These are phyloP conservation scores for Heptranchias perlo DNA, from an alignment of 2,113 vertebrate species.

Conservation along the genomic window DNA sequence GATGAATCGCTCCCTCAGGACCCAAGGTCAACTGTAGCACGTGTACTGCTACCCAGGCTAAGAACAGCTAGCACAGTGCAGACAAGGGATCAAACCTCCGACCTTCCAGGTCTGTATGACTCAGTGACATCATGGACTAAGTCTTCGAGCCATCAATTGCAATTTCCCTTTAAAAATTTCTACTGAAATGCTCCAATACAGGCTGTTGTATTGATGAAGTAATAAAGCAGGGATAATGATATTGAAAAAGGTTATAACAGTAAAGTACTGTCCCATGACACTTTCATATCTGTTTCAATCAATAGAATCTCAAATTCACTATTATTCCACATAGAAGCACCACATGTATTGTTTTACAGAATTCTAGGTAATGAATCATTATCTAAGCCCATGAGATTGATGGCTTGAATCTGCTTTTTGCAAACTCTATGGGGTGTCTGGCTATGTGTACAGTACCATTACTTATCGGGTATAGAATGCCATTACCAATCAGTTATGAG, in stretches of 20 bases:
- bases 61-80: neutral
- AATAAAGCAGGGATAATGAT: constrained; percentile 15
- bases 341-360: constrained; percentile 11
- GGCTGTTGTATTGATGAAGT: constrained; percentile 2
- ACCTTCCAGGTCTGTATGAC: neutral
- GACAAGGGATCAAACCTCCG: neutral
- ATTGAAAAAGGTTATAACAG: neutral
- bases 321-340: constrained; percentile 20
- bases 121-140: neutral
- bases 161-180: neutral
- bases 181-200: neutral
- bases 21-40: neutral
- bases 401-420: neutral
- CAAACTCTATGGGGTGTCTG: neutral
- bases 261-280: neutral
- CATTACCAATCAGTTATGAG: neutral
- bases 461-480: neutral
- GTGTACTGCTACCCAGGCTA: neutral
- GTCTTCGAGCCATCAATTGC: neutral
- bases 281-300: constrained; percentile 15
- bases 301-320: constrained; percentile 6
- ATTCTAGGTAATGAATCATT: neutral
- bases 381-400: neutral
- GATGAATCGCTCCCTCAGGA: neutral
- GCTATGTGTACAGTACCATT: neutral